These are phyloP conservation scores for Haemorhous mexicanus DNA, from an alignment of 2,113 vertebrate species.

Conservation along the genomic window DNA sequence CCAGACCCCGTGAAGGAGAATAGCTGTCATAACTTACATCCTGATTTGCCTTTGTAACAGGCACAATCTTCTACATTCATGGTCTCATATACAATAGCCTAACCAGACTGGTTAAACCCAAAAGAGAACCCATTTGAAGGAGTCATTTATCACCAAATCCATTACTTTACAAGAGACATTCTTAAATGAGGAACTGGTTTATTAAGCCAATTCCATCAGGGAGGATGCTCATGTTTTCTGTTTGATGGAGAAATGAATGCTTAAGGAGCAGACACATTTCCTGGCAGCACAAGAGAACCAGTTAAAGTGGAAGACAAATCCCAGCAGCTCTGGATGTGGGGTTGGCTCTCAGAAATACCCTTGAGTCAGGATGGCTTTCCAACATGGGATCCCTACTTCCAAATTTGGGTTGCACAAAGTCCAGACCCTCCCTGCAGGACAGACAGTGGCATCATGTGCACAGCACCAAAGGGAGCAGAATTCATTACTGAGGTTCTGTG, in stretches of 20 bases:
- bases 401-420: conserved; percentile 15
- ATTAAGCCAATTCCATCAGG: neutral
- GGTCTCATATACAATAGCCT: neutral
- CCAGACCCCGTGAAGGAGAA: neutral
- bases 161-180: neutral
- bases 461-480: neutral
- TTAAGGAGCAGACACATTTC: neutral
- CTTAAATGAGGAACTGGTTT: neutral
- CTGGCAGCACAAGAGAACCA: neutral
- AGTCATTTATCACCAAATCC: neutral
- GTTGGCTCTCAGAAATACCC: neutral
- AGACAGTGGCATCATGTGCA: neutral
- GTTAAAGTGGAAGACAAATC: neutral
- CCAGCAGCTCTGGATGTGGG: neutral
- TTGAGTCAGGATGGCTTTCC: conserved; percentile 20
- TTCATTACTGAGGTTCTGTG: neutral
- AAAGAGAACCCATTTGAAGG: neutral
- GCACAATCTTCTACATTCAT: neutral
- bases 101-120: neutral
- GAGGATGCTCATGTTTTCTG: neutral
- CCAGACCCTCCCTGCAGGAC: conserved; percentile 35
- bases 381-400: conserved; percentile 9
- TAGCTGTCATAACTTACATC: neutral
- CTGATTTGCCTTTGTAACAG: neutral
- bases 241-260: neutral